phyloP scores from a whole-genome alignment of 2,888 invertebrate species.

The Pachymerium ferrugineum region DNA sequence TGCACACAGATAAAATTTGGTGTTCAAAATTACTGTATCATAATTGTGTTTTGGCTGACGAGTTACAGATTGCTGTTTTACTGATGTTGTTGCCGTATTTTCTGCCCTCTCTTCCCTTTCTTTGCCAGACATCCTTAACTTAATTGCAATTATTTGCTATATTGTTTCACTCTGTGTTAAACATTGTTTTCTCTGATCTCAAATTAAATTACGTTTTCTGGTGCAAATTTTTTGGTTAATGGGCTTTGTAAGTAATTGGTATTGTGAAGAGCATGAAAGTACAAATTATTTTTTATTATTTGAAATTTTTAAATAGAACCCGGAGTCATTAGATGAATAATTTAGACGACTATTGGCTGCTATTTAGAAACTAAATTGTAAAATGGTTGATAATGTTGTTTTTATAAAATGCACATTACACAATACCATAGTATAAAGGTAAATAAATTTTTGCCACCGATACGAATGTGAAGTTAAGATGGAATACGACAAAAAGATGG shows the following conservation, averaged over 20 bases:
- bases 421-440: neutral
- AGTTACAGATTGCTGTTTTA: conserved; percentile 27
- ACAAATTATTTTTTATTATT: neutral
- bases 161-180: neutral
- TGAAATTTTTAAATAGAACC: neutral
- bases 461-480: neutral
- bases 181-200: neutral
- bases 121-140: conserved; percentile 20
- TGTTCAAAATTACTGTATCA: conserved; percentile 22
- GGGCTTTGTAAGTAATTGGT: neutral
- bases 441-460: conserved; percentile 26
- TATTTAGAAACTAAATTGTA: too few relatives aligned
- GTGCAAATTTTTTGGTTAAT: neutral
- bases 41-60: conserved; percentile 22
- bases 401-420: too few relatives aligned
- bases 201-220: neutral
- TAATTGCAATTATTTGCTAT: conserved; percentile 5
- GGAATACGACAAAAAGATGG: conserved; percentile 15
- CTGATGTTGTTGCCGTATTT: neutral
- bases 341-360: too few relatives aligned
- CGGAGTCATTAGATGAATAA: neutral
- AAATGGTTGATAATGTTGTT: too few relatives aligned
- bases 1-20: conserved; percentile 27
- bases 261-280: conserved; percentile 21
- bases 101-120: neutral